Percentiles rank a stretch among this genome's conserved stretches.
These are phyloP conservation scores for Excalfactoria chinensis DNA, from an alignment of 2,113 vertebrate genomes.

Conservation along the genomic window DNA sequence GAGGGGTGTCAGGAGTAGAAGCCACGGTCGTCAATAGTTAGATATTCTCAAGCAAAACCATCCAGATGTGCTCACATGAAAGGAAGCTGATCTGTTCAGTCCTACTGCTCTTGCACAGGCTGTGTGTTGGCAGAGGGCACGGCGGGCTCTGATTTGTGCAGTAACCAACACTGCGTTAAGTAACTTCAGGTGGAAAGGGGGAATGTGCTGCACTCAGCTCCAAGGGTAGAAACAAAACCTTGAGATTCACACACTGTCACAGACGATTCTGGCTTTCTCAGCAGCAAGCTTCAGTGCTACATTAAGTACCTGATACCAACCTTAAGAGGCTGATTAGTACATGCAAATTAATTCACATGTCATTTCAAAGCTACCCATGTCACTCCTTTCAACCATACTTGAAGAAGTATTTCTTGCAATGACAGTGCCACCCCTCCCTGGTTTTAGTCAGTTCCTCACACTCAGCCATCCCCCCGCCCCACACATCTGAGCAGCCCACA, in stretches of 20 bases:
- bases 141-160: background rate
- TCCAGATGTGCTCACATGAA: accelerated
- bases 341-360: accelerated
- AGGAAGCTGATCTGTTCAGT: background rate
- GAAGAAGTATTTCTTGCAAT: background rate
- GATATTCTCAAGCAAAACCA: background rate
- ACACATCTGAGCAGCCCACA: accelerated
- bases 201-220: background rate
- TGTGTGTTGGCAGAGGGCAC: background rate
- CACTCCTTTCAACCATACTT: background rate
- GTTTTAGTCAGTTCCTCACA: background rate
- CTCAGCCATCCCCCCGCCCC: background rate
- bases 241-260: no score
- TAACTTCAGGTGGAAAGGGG: background rate
- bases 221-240: background rate
- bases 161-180: accelerated
- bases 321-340: background rate
- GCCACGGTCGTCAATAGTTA: background rate
- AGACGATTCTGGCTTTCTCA: background rate
- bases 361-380: background rate
- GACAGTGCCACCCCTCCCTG: background rate
- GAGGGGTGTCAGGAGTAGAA: background rate
- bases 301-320: background rate
- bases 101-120: background rate
- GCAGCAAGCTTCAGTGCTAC: background rate